Conservation (phyloP, 2,888 invertebrate species). For the Pocota personata region DNA sequence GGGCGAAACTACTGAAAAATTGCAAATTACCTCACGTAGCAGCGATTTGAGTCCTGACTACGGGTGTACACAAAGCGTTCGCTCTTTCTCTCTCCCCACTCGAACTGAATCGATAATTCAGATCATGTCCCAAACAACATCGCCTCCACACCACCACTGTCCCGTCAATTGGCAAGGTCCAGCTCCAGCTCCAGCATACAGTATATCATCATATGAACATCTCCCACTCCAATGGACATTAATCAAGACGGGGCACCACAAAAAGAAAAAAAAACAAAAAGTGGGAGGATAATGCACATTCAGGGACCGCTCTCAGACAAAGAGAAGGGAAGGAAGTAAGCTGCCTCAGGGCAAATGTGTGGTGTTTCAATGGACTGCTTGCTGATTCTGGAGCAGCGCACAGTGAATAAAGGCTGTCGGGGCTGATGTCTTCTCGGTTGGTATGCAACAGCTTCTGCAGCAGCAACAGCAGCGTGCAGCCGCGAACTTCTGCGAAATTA, state of each 20-base stretch:
- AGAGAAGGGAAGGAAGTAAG: neutral
- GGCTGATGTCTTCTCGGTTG: conserved; percentile 71
- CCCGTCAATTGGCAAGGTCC: conserved; percentile 51
- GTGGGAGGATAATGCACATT: conserved; percentile 71
- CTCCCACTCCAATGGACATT: conserved; percentile 74
- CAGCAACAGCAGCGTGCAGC: conserved; percentile 65
- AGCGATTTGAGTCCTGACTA: conserved; percentile 71
- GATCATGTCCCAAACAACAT: conserved; percentile 74
- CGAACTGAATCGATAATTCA: conserved; percentile 72
- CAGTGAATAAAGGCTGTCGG: conserved; percentile 62
- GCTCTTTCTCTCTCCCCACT: conserved; percentile 25
- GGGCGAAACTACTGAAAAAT: conserved; percentile 74
- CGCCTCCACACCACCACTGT: conserved; percentile 58
- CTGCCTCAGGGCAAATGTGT: conserved; percentile 61
- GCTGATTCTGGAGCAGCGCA: conserved; percentile 53
- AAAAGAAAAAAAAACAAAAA: conserved; percentile 19
- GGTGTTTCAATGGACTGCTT: conserved; percentile 56
- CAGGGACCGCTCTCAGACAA: conserved; percentile 16
- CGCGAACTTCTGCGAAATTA: conserved; percentile 72
- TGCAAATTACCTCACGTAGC: conserved; percentile 74
- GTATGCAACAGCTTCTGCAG: conserved; percentile 74
- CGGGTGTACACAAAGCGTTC: conserved; percentile 65
- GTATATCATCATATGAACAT: conserved; percentile 73
- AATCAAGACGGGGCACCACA: conserved; percentile 61
- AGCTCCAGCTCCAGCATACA: conserved; percentile 12